Percentiles rank a stretch among this genome's conserved stretches.
phyloP scores from a whole-genome alignment of 2,797 vertebrate species.

The Sus cebifrons region DNA sequence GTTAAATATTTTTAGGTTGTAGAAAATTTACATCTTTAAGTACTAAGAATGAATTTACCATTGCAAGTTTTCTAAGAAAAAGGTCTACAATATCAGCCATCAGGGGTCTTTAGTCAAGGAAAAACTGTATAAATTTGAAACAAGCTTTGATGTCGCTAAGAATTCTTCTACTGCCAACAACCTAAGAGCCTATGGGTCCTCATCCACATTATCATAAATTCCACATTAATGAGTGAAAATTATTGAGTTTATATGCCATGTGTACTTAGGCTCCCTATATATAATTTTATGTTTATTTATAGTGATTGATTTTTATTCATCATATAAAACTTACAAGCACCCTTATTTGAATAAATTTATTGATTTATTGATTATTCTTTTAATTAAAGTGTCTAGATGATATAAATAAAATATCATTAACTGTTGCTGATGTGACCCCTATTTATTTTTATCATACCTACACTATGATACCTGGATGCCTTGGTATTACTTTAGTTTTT shows the following conservation, averaged over 20 bases:
- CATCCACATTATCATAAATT: conserved; percentile 47
- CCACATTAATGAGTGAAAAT: conserved; percentile 61
- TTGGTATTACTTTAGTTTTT: conserved; percentile 66
- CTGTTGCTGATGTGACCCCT: neutral
- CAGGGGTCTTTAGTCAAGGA: neutral
- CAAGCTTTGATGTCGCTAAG: neutral
- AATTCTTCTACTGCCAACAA: neutral
- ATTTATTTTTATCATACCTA: neutral
- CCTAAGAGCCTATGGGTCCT: neutral
- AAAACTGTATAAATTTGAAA: neutral
- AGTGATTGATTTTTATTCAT: conserved; percentile 58
- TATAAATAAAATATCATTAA: conserved; percentile 67
- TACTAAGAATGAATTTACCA: neutral
- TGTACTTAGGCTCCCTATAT: conserved; percentile 39
- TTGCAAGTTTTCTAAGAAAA: neutral
- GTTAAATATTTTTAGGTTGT: neutral
- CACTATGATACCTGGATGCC: neutral
- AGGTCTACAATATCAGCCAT: neutral
- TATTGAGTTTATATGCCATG: conserved; percentile 40
- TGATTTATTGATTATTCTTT: conserved; percentile 68
- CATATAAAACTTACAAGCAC: conserved; percentile 51
- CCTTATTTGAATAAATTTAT: conserved; percentile 66
- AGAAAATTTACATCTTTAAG: conserved; percentile 8
- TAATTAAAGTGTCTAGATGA: conserved; percentile 69
- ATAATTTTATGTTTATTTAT: conserved; percentile 24